Base-by-base conservation (phyloP, 2,113 vertebrate genomes). In the Nerophis ophidion region DNA sequence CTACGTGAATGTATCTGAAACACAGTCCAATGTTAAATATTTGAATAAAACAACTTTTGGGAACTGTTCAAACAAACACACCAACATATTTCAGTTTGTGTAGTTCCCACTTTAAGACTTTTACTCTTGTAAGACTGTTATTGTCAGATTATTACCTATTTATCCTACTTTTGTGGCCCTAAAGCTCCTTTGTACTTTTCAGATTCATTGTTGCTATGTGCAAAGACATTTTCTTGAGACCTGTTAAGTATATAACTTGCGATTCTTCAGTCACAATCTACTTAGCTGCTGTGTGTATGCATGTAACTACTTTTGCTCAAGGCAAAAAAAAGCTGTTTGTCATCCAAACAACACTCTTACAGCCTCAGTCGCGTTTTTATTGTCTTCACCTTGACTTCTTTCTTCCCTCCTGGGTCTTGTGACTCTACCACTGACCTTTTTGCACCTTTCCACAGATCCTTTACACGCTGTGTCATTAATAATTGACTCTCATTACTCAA, bases 401-500 rank as follows among this genome's bases (percentile, higher is more conserved):
- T 57, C 36, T 55, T 42, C 1, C 49, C 59, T 61, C 13, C 13
- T 52, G 61, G 42, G 36, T 48, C 76, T 57, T 55, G 48, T 68
- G 72, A 74, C 64, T 71, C 49, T 53, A 34, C 60, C 1, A 1
- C 4, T 9, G 66, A 77, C 60, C 70, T n/a, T 16, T 48, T 75
- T 66, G 61, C 68, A 48, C 57, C 60, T 62, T 65, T 42, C 26
- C 63, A 63, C 50, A 65, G 74, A 66, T 81, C 57, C 61, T 80
- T 83, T 76, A 82, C 77, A 75, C 75, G 65, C 65, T 70, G 44
- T 46, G 52, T 46, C 45, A 75, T 87, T 61, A 87, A 86, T 87
- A 68, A 87, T 86, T 86, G 61, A 85, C 85, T 80, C 59, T 6
- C 34, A 17, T 85, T 79, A 77, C 55, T 49, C 66, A 79, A 85